Conservation (phyloP, 2,888 invertebrate species). For the Epinotia bilunana region DNA sequence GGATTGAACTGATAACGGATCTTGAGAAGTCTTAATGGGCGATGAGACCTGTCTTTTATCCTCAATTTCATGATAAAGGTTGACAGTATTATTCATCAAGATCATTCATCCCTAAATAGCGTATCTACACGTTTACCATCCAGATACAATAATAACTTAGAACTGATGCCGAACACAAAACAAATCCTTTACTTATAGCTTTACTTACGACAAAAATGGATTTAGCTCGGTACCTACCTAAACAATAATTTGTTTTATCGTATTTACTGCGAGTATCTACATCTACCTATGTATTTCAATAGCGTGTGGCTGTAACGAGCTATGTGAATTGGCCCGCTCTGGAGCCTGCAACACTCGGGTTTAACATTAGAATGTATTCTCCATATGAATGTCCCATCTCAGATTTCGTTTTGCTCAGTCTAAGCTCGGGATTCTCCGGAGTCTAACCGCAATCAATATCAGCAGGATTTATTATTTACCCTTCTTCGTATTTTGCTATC, state of each 20-base stretch:
- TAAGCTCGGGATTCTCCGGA: constrained; percentile 34
- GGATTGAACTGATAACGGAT: too few relatives aligned
- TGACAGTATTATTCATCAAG: too few relatives aligned
- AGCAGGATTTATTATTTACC: constrained; percentile 34
- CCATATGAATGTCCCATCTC: constrained; percentile 33
- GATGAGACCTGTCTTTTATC: too few relatives aligned
- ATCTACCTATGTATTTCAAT: not conserved
- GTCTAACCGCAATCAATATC: constrained; percentile 34
- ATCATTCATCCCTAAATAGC: too few relatives aligned
- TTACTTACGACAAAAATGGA: not conserved
- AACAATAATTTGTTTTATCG: not conserved
- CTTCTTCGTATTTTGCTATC: constrained; percentile 14
- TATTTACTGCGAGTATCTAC: not conserved
- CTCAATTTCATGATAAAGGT: too few relatives aligned
- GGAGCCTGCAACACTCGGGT: constrained; percentile 10
- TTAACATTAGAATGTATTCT: constrained; percentile 28
- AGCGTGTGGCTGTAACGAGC: not conserved
- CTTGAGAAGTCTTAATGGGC: too few relatives aligned
- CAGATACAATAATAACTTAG: too few relatives aligned
- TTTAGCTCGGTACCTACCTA: not conserved
- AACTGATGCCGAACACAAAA: too few relatives aligned
- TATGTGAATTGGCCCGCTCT: constrained; percentile 2
- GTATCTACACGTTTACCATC: too few relatives aligned
- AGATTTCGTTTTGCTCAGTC: constrained; percentile 31
- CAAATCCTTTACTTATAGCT: too few relatives aligned